Percentiles rank a stretch among this genome's conserved stretches.
Evolutionary conservation across 2,797 vertebrate species (phyloP).

Genomic region (Centroberyx gerrardi): DNA sequence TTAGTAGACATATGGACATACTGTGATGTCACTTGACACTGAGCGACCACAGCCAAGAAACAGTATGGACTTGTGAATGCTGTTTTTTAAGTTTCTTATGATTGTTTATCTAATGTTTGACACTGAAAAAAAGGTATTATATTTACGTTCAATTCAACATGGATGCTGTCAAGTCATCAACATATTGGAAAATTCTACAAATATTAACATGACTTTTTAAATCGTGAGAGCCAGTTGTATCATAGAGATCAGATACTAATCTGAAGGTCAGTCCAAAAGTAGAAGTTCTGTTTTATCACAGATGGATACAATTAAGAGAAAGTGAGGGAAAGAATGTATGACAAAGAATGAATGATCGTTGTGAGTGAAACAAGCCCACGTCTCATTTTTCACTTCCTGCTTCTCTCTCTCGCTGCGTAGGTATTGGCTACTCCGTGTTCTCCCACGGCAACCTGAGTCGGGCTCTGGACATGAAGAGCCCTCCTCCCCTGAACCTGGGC

Average conservation of each 20-base stretch:
- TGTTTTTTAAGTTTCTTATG: background rate
- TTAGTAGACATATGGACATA: conserved; percentile 40
- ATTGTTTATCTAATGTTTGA: background rate
- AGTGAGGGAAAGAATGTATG: conserved; percentile 53
- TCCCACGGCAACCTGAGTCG: conserved; percentile 86
- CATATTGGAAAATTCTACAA: background rate
- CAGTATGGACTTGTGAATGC: background rate
- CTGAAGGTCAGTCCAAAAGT: conserved; percentile 58
- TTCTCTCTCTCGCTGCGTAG: conserved; percentile 75
- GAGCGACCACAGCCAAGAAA: background rate
- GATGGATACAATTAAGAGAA: conserved; percentile 36
- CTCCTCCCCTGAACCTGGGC: conserved; percentile 86
- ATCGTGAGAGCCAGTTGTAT: conserved; percentile 6
- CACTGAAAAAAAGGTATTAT: background rate
- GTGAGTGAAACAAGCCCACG: conserved; percentile 64
- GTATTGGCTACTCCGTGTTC: conserved; percentile 90
- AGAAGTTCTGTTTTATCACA: conserved; percentile 67
- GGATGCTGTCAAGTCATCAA: background rate
- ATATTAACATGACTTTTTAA: background rate
- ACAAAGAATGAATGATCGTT: conserved; percentile 43
- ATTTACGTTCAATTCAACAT: background rate
- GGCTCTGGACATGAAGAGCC: conserved; percentile 88
- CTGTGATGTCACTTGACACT: conserved; percentile 31
- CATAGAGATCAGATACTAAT: conserved; percentile 35
- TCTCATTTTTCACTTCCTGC: conserved; percentile 82